Percentiles rank a stretch among this genome's conserved stretches.
Conservation (phyloP, 2,113 vertebrate species). For the Corythornis vintsioides region DNA sequence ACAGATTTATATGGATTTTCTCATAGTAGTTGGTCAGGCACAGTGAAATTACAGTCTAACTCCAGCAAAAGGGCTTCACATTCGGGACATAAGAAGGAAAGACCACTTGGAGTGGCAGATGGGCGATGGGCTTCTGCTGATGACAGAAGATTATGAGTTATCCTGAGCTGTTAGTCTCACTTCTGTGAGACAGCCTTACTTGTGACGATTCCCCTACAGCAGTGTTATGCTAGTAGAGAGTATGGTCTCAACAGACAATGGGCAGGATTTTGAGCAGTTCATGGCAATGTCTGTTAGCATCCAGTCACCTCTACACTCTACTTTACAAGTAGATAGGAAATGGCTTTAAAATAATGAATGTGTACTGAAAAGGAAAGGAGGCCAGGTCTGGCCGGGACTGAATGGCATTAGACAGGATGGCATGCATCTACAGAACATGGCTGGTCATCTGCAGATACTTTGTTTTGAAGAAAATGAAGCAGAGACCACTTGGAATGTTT, state of each 20-base stretch:
- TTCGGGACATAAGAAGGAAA: background rate
- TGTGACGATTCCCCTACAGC: background rate
- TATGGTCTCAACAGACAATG: background rate
- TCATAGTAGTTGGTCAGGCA: background rate
- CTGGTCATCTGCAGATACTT: background rate
- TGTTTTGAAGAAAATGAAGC: background rate
- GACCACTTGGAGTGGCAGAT: background rate
- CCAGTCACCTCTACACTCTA: background rate
- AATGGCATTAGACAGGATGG: background rate
- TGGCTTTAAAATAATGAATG: background rate
- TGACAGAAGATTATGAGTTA: background rate
- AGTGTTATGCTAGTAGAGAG: background rate
- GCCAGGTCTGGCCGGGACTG: background rate
- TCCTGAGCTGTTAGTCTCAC: background rate
- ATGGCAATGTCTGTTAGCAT: background rate
- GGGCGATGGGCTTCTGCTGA: background rate
- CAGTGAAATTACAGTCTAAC: background rate
- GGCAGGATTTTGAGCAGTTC: background rate
- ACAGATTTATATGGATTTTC: background rate
- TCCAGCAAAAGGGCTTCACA: background rate
- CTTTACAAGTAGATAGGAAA: background rate
- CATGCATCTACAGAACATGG: background rate
- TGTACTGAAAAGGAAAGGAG: background rate
- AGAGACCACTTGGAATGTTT: background rate
- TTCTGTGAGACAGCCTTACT: background rate